phyloP scores from a whole-genome alignment of 2,888 invertebrate species.

The Neria commutata region DNA sequence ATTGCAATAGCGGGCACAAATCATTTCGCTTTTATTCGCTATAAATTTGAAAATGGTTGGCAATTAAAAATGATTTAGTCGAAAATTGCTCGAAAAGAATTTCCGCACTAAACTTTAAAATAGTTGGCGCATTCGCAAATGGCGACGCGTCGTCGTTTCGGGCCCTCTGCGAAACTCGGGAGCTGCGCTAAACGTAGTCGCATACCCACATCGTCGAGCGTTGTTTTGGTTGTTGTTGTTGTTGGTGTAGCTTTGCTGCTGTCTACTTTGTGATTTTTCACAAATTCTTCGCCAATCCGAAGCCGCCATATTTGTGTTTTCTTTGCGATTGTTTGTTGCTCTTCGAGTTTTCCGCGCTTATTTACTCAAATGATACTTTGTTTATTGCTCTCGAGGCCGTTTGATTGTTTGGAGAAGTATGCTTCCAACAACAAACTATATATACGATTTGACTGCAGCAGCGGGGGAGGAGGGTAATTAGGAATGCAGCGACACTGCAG shows the following conservation, averaged over 20 bases:
- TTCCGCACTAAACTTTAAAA: background rate
- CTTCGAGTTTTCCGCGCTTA: background rate
- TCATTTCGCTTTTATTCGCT: slow-evolving; percentile 14
- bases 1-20: slow-evolving; percentile 1
- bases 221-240: background rate
- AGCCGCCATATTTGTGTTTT: slow-evolving; percentile 18
- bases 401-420: slow-evolving; percentile 33
- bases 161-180: too few relatives aligned
- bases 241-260: background rate
- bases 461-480: too few relatives aligned
- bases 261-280: slow-evolving; percentile 17
- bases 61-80: slow-evolving; percentile 6
- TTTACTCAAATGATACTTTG: slow-evolving; percentile 17
- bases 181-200: too few relatives aligned
- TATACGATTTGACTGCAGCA: too few relatives aligned
- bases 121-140: background rate
- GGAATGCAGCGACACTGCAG: too few relatives aligned
- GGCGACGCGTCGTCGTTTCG: too few relatives aligned
- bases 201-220: background rate
- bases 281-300: slow-evolving; percentile 5
- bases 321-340: slow-evolving; percentile 3
- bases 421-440: slow-evolving; percentile 28
- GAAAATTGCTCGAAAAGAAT: background rate
- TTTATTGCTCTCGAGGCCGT: slow-evolving; percentile 32
- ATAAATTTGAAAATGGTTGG: slow-evolving; percentile 12